Percentiles rank a stretch among this genome's conserved stretches.
phyloP scores from a whole-genome alignment of 2,888 invertebrate species.

The Timema cristinae region DNA sequence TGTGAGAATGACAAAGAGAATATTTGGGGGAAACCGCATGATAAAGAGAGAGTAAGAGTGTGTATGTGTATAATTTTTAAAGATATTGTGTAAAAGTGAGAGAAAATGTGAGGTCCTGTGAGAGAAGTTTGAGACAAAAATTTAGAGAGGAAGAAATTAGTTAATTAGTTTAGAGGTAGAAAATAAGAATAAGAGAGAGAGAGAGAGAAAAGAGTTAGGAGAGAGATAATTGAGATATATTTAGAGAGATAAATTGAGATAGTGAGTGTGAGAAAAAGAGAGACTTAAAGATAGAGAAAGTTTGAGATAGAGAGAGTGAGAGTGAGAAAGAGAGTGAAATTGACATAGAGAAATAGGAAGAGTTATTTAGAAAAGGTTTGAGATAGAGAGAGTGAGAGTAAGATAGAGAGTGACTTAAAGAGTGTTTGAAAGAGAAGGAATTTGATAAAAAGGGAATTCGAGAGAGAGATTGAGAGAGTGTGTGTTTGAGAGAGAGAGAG shows the following conservation, averaged over 20 bases:
- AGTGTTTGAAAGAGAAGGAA: neutral
- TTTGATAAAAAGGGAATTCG: neutral
- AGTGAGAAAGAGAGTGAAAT: neutral
- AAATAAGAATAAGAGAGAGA: too few species aligned
- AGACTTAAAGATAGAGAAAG: slow-evolving; percentile 1
- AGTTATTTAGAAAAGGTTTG: neutral
- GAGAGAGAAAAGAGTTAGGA: too few species aligned
- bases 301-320: neutral
- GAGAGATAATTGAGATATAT: neutral
- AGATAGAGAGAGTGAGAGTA: neutral
- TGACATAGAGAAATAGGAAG: neutral
- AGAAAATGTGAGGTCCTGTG: too few species aligned
- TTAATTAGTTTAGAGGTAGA: too few species aligned
- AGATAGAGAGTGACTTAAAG: neutral
- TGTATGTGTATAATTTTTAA: too few species aligned
- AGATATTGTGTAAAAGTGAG: too few species aligned
- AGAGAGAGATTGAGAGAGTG: neutral
- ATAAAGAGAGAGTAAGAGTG: too few species aligned
- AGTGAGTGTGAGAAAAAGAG: neutral
- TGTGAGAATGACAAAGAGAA: too few species aligned
- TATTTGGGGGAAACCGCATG: too few species aligned
- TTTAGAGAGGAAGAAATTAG: too few species aligned
- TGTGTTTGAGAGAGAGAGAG: neutral
- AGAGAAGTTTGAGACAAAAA: too few species aligned
- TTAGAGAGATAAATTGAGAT: neutral